Evolutionary conservation across 2,888 invertebrate species (phyloP), one percentile per base, ranked within the genome.

Genomic region (Pristionchus fissidentatus): DNA sequence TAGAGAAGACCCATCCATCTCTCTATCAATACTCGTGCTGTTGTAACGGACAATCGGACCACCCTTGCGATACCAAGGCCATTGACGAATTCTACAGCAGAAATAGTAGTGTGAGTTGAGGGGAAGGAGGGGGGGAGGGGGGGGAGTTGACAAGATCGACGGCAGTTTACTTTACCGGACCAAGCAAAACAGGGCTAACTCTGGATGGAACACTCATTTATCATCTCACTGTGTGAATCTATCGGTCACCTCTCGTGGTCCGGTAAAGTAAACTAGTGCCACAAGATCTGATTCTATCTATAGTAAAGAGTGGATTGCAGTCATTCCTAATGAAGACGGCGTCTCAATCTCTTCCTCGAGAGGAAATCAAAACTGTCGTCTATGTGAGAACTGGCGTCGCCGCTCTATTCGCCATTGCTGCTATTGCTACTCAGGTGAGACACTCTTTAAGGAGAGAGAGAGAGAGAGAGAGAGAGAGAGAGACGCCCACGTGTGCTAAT

Each of bases 1-100:
- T 77, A 4, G 75, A 77, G 49, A 77, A 52, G 75, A 77, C 75
- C 29, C 52, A 77, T 77, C 75, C 75, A 22, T 77, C 75, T 19
- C 52, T 77, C 46, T 77, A 77, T 15, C 75, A 49, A 19, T 77
- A 49, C 52, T 77, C 75, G 8, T 77, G 75, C 35, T 77, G 75
- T n/a, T 10, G 32, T 26, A 49, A 22, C 4, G 75, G 49, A 49
- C n/a, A n/a, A n/a, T n/a, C n/a, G n/a, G n/a, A n/a, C n/a, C n/a
- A n/a, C n/a, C 13, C 26, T 7, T 1, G 26, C 4, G 10, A 29
- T 2, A 77, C 75, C 22, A 77, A 19, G 22, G 75, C 75, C 19
- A 19, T 29, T 4, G 22, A 32, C 29, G n/a, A 46, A 35, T 77
- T 77, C 75, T 49, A 41, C 35, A 13, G 7, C 0, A 3, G 15